phyloP scores from a whole-genome alignment of 2,113 vertebrate genomes.

The Protobothrops mucrosquamatus region DNA sequence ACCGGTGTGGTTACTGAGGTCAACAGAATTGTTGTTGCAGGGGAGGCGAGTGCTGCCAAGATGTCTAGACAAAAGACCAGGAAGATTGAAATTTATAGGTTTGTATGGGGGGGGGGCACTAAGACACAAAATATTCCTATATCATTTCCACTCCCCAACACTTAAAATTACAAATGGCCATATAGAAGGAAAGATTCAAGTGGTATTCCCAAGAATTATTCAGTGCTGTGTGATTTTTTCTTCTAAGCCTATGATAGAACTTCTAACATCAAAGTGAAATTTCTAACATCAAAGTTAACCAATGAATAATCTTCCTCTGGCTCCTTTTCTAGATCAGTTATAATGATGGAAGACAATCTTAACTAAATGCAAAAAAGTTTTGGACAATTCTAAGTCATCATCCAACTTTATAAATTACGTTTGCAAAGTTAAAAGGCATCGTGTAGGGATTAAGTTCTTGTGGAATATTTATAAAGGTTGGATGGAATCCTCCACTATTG shows the following conservation, averaged over 20 bases:
- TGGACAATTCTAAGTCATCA: not conserved
- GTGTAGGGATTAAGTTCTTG: not conserved
- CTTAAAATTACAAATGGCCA: not conserved
- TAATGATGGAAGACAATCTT: not conserved
- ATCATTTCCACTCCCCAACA: not conserved
- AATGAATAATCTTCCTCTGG: not conserved
- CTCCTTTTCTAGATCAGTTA: not conserved
- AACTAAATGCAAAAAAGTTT: not conserved
- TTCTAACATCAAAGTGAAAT: not conserved
- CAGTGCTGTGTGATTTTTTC: not conserved
- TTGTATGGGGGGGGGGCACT: conserved; percentile 48
- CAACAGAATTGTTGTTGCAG: conserved; percentile 88
- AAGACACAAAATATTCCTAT: not conserved
- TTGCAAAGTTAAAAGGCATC: not conserved
- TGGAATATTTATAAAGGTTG: not conserved
- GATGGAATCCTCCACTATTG: not conserved
- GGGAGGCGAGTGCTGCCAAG: conserved; percentile 82
- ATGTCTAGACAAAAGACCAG: conserved; percentile 84
- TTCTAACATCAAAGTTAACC: not conserved
- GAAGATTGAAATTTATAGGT: conserved; percentile 91
- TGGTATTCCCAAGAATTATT: not conserved
- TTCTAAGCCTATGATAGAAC: not conserved
- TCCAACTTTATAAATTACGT: not conserved
- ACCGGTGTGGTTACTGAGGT: conserved; percentile 88
- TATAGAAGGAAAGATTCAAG: not conserved